phyloP scores from a whole-genome alignment of 1,140 invertebrate genomes.

The Hylyphantes graminicola region DNA sequence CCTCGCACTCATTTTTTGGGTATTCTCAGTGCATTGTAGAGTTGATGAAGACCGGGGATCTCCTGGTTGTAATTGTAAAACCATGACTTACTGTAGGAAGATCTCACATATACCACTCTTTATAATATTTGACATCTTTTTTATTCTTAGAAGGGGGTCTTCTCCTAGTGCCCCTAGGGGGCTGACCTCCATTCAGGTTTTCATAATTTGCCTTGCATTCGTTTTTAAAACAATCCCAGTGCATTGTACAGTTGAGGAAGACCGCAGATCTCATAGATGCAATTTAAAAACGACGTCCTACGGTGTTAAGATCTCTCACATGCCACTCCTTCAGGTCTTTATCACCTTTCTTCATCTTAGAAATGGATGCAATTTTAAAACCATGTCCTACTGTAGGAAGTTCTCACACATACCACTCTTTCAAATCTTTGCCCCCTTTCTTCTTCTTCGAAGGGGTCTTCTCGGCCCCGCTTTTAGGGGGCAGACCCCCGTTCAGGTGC shows the following conservation, averaged over 20 bases:
- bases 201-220: too few relatives aligned
- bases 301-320: constrained; percentile 11
- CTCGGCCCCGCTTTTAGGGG: not conserved
- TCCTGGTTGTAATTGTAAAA: too few relatives aligned
- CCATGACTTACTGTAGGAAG: not conserved
- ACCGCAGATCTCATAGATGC: too few relatives aligned
- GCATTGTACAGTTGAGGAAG: too few relatives aligned
- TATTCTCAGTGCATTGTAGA: too few relatives aligned
- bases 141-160: constrained; percentile 59
- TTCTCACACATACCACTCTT: constrained; percentile 61
- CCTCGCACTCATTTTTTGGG: too few relatives aligned
- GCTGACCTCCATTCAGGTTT: constrained; percentile 17
- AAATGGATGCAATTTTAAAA: not conserved
- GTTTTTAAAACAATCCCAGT: too few relatives aligned
- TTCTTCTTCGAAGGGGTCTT: constrained; percentile 59
- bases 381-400: not conserved
- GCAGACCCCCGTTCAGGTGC: constrained; percentile 27
- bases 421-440: constrained; percentile 55
- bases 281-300: too few relatives aligned
- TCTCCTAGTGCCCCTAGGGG: not conserved
- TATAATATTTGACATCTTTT: constrained; percentile 51
- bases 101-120: constrained; percentile 60
- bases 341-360: constrained; percentile 60
- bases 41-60: too few relatives aligned
- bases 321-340: constrained; percentile 61